Percentiles rank a stretch among this genome's conserved stretches.
Evolutionary conservation across 2,113 vertebrate genomes (phyloP).

Genomic region (Heloderma charlesbogerti): DNA sequence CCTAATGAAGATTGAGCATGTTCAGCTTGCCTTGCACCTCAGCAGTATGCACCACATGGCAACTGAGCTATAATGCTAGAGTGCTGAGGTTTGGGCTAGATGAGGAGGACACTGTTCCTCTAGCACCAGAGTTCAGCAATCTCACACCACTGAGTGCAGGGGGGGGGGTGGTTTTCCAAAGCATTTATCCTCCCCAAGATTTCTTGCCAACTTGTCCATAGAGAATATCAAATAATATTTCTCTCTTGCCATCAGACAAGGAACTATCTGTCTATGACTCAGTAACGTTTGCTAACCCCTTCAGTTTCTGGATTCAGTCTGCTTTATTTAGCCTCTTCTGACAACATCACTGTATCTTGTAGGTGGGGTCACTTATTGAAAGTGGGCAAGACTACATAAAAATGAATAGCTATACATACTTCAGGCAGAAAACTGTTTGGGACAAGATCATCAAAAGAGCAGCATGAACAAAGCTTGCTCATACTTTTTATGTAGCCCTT

Average conservation of each 20-base stretch:
- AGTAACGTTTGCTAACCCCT: too few species aligned
- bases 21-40: background rate
- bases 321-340: too few species aligned
- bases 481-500: background rate
- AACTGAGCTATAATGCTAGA: background rate
- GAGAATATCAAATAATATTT: background rate
- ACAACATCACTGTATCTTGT: background rate
- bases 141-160: background rate
- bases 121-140: background rate
- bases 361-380: background rate
- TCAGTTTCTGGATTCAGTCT: too few species aligned
- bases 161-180: too few species aligned
- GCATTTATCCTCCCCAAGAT: background rate
- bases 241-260: background rate
- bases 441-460: background rate
- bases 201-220: background rate
- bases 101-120: background rate
- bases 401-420: too few species aligned
- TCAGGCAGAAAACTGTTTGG: background rate
- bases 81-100: background rate
- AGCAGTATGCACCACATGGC: background rate
- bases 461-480: background rate
- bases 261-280: too few species aligned
- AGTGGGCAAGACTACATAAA: background rate
- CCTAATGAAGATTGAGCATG: too few species aligned